phyloP scores from a whole-genome alignment of 2,113 vertebrate genomes.

The Chloroceryle aenea region DNA sequence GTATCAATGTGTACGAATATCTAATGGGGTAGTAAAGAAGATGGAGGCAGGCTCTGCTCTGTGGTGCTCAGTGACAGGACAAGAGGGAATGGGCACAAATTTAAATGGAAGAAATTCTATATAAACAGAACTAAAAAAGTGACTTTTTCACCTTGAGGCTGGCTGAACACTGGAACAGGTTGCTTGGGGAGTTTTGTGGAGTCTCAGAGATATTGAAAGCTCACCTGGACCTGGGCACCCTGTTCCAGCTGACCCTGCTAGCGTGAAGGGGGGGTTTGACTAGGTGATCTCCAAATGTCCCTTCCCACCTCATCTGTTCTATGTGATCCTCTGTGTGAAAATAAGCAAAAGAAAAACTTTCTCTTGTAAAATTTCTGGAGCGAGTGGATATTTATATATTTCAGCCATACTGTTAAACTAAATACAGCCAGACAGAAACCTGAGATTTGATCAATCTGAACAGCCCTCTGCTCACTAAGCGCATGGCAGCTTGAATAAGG shows the following conservation, averaged over 20 bases:
- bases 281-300: neutral
- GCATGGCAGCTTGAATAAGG: neutral
- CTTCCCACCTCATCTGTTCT: neutral
- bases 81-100: neutral
- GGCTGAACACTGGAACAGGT: neutral
- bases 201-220: neutral
- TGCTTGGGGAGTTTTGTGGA: neutral
- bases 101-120: neutral
- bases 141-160: neutral
- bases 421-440: neutral
- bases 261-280: neutral
- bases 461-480: neutral
- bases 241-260: neutral
- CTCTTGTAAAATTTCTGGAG: neutral
- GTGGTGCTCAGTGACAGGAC: neutral
- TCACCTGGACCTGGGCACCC: neutral
- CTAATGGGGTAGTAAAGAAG: neutral
- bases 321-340: neutral
- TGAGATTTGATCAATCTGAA: neutral
- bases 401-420: neutral
- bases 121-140: neutral
- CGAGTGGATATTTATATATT: neutral
- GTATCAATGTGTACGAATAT: neutral
- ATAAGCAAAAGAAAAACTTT: neutral
- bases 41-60: neutral